Base-by-base conservation (phyloP, 1,140 invertebrate species). In the Pectinophora gossypiella region DNA sequence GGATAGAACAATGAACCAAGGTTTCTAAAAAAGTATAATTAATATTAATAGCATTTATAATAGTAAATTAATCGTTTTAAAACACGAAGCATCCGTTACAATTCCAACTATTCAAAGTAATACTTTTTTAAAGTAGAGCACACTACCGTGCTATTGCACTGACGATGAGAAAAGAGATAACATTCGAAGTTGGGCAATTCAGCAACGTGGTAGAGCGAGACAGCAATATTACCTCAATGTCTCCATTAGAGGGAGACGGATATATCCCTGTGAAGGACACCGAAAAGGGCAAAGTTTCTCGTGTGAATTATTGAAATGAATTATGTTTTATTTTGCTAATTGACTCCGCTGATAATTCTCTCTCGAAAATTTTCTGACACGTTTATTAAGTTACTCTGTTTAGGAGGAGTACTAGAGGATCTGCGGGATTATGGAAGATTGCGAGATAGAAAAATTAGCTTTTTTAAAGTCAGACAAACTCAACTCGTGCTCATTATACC, bases 271-370 rank as follows among this genome's bases (percentile, higher is more conserved):
- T 50, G 38, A 59, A 45, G 59, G 53, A 52, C 32, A 44, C 50
- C 13, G 27, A 63, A 48, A 66, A 67, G 58, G 62, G 55, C 64
- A 72, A 81, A 76, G 65, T 72, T 75, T 70, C 61, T 68, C 71
- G 46, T 43, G 59, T 73, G 61, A 77, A 80, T 78, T 73, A 80
- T 81, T 76, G 56, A 76, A 78, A 78, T 72, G 68, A 76, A 76
- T 80, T 72, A 72, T 76, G 63, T 81, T 72, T 79, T 79, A 76
- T 79, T 72, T 78, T 69, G 64, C 65, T 80, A 74, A 80, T 78
- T 74, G 72, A 73, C 70, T 73, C 40, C 12, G 40, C 53, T 6
- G 7, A n/a, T n/a, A n/a, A n/a, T n/a, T n/a, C n/a, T n/a, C n/a
- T n/a, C n/a, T n/a, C n/a, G n/a, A n/a, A n/a, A 60, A 57, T 54